Base-by-base conservation (phyloP, 2,888 invertebrate genomes). In the Heteropelma amictum region DNA sequence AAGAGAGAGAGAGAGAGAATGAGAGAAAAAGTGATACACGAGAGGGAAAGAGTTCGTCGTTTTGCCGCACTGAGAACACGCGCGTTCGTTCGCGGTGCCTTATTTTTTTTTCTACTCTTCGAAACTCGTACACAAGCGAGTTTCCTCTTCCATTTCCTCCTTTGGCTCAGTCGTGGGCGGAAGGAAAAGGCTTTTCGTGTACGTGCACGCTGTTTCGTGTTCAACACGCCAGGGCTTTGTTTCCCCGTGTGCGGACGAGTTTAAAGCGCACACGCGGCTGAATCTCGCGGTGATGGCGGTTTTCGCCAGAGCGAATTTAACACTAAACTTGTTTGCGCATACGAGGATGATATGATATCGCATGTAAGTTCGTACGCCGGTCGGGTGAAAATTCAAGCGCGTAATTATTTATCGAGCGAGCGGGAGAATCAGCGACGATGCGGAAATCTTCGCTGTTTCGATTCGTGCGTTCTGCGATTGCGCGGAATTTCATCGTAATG, bases 71-170 rank as follows among this genome's bases (percentile, higher is more conserved):
- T 68, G 56, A 35, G 26, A 40, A 53, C 72, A 63, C 51, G 47
- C 64, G 67, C 63, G 64, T 71, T 74, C n/a, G n/a, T 67, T 67
- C 74, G 67, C 63, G 63, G 74, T 70, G n/a, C n/a, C n/a, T n/a
- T n/a, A n/a, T n/a, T n/a, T n/a, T n/a, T n/a, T n/a, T n/a, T n/a
- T n/a, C n/a, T n/a, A n/a, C n/a, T 69, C 65, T 72, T 65, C 49
- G 65, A 58, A 53, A 35, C 54, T 61, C 51, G 51, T 7, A 14
- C 56, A 26, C 51, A 28, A 54, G 51, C 33, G 49, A 61, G 45
- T 45, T 40, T 65, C 64, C 58, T 35, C 63, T 51, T 65, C 75
- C 71, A 42, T 71, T 70, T 71, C 28, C 56, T 26, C 56, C n/a
- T n/a, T 51, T 33, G 71, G 70, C 70, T 75, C 56, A 61, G 54